Evolutionary conservation across 2,113 vertebrate species (phyloP).

Genomic region (Microtus richardsoni): DNA sequence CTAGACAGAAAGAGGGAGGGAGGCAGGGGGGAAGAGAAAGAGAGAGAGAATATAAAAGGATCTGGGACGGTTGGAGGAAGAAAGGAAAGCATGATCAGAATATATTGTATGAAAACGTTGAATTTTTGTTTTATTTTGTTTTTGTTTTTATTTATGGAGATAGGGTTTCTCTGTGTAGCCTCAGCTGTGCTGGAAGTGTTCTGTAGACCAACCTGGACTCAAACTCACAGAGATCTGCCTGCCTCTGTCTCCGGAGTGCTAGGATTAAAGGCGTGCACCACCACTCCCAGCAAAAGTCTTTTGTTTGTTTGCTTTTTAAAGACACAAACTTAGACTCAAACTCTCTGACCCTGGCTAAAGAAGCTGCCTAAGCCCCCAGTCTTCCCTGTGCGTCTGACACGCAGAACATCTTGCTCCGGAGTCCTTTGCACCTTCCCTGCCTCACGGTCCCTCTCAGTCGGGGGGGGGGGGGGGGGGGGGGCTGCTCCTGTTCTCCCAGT

Average conservation of each 20-base stretch:
- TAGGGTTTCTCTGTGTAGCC: not conserved
- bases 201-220: not conserved
- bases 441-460: not conserved
- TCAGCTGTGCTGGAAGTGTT: not conserved
- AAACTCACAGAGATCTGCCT: not conserved
- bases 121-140: not conserved
- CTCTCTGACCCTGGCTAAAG: not conserved
- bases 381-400: fast-evolving
- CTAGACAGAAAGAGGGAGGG: not conserved
- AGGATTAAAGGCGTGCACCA: not conserved
- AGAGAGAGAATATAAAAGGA: not conserved
- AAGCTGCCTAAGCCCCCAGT: not conserved
- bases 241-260: not conserved
- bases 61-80: not conserved
- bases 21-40: not conserved
- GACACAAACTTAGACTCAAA: not conserved
- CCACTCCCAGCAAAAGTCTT: not conserved
- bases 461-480: no score
- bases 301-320: not conserved
- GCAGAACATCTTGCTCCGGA: no score
- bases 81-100: not conserved
- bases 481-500: not conserved
- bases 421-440: not conserved
- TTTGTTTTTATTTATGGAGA: not conserved
- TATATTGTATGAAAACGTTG: not conserved